Percentiles rank a stretch among this genome's conserved stretches.
phyloP scores from a whole-genome alignment of 2,797 vertebrate genomes.

The Periophthalmus magnuspinnatus region DNA sequence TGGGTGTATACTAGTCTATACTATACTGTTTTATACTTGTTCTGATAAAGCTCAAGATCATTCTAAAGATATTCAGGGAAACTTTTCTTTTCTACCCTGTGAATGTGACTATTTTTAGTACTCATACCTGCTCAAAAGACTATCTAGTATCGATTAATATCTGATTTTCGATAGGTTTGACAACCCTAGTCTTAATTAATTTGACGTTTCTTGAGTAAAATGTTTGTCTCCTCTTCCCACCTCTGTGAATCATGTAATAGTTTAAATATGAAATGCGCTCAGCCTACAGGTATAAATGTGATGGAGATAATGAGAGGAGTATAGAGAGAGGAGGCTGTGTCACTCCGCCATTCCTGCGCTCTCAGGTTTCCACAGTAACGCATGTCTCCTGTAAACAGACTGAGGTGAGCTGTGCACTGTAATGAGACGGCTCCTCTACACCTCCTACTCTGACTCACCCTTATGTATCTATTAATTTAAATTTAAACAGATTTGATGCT shows the following conservation, averaged over 20 bases:
- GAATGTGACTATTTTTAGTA: too few relatives aligned
- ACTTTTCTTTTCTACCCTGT: too few relatives aligned
- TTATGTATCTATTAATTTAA: constrained; percentile 79
- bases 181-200: too few relatives aligned
- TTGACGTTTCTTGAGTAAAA: background rate
- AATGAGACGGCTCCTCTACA: constrained; percentile 76
- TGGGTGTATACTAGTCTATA: too few relatives aligned
- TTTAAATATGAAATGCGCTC: background rate
- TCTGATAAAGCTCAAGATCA: too few relatives aligned
- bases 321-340: constrained; percentile 54
- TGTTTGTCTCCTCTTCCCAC: background rate
- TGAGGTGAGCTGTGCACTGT: constrained; percentile 75
- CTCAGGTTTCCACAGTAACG: constrained; percentile 81
- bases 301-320: constrained; percentile 19
- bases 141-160: too few relatives aligned
- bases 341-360: constrained; percentile 76
- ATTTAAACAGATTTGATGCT: constrained; percentile 77
- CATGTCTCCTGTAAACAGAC: constrained; percentile 78
- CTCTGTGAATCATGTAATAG: background rate
- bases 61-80: too few relatives aligned
- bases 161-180: too few relatives aligned
- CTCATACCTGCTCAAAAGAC: too few relatives aligned
- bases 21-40: too few relatives aligned
- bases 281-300: background rate
- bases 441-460: constrained; percentile 70